phyloP scores from a whole-genome alignment of 35 echinoderm and acorn worm genomes.

The Lytechinus pictus region DNA sequence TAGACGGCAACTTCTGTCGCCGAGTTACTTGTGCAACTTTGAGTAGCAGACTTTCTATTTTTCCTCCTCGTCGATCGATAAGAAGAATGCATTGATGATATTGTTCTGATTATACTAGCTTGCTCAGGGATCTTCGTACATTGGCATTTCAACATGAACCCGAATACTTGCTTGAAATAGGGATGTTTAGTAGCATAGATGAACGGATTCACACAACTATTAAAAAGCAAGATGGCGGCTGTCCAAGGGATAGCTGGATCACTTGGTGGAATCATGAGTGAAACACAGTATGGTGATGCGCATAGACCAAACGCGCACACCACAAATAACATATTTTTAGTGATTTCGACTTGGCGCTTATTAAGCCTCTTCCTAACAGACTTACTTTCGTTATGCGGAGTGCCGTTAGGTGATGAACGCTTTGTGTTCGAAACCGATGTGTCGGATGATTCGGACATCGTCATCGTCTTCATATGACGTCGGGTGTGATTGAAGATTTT shows the following conservation, averaged over 20 bases:
- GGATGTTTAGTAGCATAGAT: slow-evolving; percentile 89
- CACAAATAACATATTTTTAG: slow-evolving; percentile 74
- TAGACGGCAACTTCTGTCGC: neutral
- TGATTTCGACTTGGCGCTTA: slow-evolving; percentile 77
- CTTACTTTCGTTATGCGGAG: neutral
- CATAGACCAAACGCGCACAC: slow-evolving; percentile 74
- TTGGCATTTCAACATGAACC: slow-evolving; percentile 59
- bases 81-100: slow-evolving; percentile 56
- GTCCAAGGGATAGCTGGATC: slow-evolving; percentile 78
- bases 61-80: slow-evolving; percentile 48
- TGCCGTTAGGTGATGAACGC: neutral
- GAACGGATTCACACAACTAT: slow-evolving; percentile 85
- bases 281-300: slow-evolving; percentile 63
- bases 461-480: slow-evolving; percentile 69
- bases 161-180: slow-evolving; percentile 82
- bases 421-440: neutral
- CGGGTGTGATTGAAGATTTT: slow-evolving; percentile 71
- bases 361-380: slow-evolving; percentile 41
- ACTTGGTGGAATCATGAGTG: slow-evolving; percentile 67
- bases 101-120: slow-evolving; percentile 60
- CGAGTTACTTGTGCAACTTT: neutral
- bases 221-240: slow-evolving; percentile 72
- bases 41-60: slow-evolving; percentile 3
- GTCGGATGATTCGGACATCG: neutral
- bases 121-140: slow-evolving; percentile 74